Conservation (phyloP, 2,888 invertebrate genomes). For the Drosophila histrio region DNA sequence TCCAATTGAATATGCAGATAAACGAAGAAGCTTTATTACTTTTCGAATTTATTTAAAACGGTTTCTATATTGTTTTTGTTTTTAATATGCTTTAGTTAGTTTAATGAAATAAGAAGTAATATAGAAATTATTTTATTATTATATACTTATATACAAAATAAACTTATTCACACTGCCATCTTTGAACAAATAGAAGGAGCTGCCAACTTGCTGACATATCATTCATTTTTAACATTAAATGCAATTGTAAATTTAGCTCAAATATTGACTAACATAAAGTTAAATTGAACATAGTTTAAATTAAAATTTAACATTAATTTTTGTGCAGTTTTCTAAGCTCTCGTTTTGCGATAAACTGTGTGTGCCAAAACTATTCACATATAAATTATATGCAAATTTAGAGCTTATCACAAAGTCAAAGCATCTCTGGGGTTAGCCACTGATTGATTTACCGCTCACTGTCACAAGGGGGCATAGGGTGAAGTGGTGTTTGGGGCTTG, state of each 20-base stretch:
- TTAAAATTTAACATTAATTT: neutral
- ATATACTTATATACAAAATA: too few species aligned
- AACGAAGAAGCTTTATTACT: too few species aligned
- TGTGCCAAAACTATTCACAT: slow-evolving; percentile 8
- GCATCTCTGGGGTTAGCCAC: slow-evolving; percentile 54
- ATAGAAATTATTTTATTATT: too few species aligned
- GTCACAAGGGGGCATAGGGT: slow-evolving; percentile 2
- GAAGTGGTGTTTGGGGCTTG: too few species aligned
- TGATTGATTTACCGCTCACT: slow-evolving; percentile 58
- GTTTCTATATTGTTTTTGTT: too few species aligned
- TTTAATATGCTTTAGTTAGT: too few species aligned
- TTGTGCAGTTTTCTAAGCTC: neutral
- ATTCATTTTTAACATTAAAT: neutral
- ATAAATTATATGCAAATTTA: slow-evolving; percentile 41
- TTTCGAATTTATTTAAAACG: too few species aligned
- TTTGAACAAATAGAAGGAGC: neutral
- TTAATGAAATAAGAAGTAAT: too few species aligned
- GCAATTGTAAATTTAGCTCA: neutral
- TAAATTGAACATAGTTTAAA: neutral
- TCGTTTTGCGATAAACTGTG: slow-evolving; percentile 1
- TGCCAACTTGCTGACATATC: slow-evolving; percentile 5
- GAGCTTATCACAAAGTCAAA: slow-evolving; percentile 42
- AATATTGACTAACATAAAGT: neutral
- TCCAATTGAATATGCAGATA: too few species aligned
- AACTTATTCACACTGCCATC: neutral